Base-by-base conservation (phyloP, 2,113 vertebrate genomes). In the Talpa occidentalis region DNA sequence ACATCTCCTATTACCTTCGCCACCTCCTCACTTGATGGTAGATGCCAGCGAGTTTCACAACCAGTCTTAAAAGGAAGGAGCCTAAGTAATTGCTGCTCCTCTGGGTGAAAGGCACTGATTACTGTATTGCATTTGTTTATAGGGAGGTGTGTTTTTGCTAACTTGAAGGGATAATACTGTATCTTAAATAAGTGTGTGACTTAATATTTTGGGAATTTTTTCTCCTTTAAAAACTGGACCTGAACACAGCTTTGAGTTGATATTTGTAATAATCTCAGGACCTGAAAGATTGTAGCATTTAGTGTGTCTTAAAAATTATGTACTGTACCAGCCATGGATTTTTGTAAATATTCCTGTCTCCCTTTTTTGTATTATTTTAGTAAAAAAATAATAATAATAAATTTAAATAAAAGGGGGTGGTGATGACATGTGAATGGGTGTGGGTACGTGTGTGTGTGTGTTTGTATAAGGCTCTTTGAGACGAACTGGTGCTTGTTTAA, bases 221-320 rank as follows among this genome's bases (percentile, higher is more conserved):
- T 96, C 96, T 97, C 94, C 94, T 95, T 98, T 96, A 96, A 97
- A 98, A 98, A 98, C 98, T 98, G 98, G 97, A 98, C 98, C 98
- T 98, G 98, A 98, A 98, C n/a, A 93, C 96, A 98, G 96, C 94
- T 98, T 98, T 98, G 97, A 98, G 97, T 98, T 97, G 95, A 64
- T 94, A 98, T 98, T 98, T 88, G 98, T 98, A 98, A 98, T 98
- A 98, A 98, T 98, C 98, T 98, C 98, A 98, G 98, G 98, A 98
- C 98, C 98, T 98, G 98, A 98, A 98, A 98, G 98, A 98, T 98
- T 98, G 98, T 98, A 98, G 98, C 98, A 98, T 98, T 98, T 98
- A 98, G 98, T 98, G 98, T 98, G 98, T 98, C 98, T 98, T 98
- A 98, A 98, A 98, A 98, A 98, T 98, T 96, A 98, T 98, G 98